These are phyloP conservation scores for Scaptomyza parva DNA, from an alignment of 2,888 invertebrate genomes.

Conservation along the genomic window DNA sequence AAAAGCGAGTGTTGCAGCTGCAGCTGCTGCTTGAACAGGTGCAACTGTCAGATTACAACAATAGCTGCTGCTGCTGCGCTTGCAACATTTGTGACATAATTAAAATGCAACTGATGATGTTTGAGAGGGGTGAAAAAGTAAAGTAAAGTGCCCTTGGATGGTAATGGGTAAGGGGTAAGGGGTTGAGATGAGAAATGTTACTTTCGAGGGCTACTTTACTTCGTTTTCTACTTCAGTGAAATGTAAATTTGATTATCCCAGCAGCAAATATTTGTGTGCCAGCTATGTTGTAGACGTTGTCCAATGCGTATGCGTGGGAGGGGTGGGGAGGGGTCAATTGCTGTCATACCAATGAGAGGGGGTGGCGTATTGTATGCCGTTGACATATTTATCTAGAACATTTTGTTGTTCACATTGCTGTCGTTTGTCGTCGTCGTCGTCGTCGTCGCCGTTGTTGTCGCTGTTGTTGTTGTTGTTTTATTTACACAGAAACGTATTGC, in stretches of 20 bases:
- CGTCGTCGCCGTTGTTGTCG: neutral
- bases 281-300: constrained; percentile 39
- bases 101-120: constrained; percentile 27
- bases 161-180: constrained; percentile 10
- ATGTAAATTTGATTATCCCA: constrained; percentile 80
- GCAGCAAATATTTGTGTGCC: constrained; percentile 70
- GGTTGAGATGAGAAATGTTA: neutral
- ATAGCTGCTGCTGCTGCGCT: constrained; percentile 10
- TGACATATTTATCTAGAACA: constrained; percentile 76
- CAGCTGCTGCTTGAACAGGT: constrained; percentile 47
- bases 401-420: constrained; percentile 62
- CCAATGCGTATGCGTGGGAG: constrained; percentile 11
- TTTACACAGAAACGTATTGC: constrained; percentile 47
- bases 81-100: constrained; percentile 37
- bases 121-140: constrained; percentile 5
- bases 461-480: constrained; percentile 8
- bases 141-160: constrained; percentile 17
- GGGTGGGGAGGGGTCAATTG: neutral
- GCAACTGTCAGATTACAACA: constrained; percentile 34
- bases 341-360: constrained; percentile 21
- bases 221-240: constrained; percentile 62
- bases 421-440: constrained; percentile 5
- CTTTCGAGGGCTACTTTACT: constrained; percentile 15
- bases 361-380: constrained; percentile 22
- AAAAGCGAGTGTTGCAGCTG: constrained; percentile 50